Base-by-base conservation (phyloP, 1,140 invertebrate genomes). In the Drosophila albomicans region DNA sequence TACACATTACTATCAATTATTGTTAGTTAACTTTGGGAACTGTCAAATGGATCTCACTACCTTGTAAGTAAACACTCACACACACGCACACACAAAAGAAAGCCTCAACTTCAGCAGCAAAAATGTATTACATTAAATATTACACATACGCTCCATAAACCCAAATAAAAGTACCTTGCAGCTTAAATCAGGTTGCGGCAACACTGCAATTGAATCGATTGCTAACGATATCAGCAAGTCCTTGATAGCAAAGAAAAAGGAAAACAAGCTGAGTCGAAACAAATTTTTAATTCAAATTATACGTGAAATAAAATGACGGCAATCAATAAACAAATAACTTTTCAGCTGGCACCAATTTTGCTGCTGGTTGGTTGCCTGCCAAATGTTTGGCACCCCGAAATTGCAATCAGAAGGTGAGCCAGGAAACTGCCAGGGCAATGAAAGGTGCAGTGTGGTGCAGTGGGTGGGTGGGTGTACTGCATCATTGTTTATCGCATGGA, bases 251-350 rank as follows among this genome's bases (percentile, higher is more conserved):
- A 20, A 41, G 15, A 38, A 3, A 38, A 38, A 57, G 10, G 25
- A 32, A 54, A 54, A 20, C 28, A 11, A 30, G 16, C 16, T 10
- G 20, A 66, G 35, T 43, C 48, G 28, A 48, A 30, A 52, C 5
- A 58, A 56, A 65, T 62, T 65, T 72, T 61, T 61, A 65, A 75
- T 58, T 65, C 58, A 59, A 71, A 71, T 59, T 59, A 71, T 71
- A 65, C 54, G 66, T 64, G 41, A 38, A 71, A 63, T 54, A 20
- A 75, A 75, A 75, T 71, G 54, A 49, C 56, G 49, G 61, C 74
- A 72, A 76, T 76, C 74, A 76, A 76, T 76, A 76, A 72, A 66
- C 56, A 76, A 76, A 76, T 76, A 72, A 72, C 56, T 72, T 76
- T 54, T 69, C 45, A 11, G 38, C 69, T 72, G 74, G 68, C 73